These are phyloP conservation scores for Trachymyrmex septentrionalis DNA, from an alignment of 1,140 invertebrate genomes.

Conservation along the genomic window DNA sequence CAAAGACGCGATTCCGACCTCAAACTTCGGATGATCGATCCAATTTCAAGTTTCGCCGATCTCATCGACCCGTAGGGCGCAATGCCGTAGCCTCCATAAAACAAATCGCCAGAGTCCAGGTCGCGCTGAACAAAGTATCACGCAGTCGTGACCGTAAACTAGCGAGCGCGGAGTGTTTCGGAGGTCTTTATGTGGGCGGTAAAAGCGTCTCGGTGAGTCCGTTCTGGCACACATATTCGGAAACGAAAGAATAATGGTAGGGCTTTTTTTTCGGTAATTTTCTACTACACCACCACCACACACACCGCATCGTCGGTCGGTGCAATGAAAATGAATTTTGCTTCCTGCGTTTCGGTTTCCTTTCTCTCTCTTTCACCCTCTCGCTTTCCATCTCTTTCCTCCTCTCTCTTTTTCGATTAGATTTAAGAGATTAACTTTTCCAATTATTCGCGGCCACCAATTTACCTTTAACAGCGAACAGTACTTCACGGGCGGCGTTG, in stretches of 20 bases:
- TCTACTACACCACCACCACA: constrained; percentile 27
- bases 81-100: constrained; percentile 48
- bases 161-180: constrained; percentile 56
- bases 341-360: neutral
- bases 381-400: neutral
- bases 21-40: constrained; percentile 53
- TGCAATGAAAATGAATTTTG: constrained; percentile 65
- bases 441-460: constrained; percentile 49
- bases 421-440: constrained; percentile 64
- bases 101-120: constrained; percentile 52
- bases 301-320: neutral
- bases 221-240: constrained; percentile 39
- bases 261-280: constrained; percentile 54
- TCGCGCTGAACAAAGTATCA: constrained; percentile 66
- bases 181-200: constrained; percentile 66
- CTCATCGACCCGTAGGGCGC: constrained; percentile 35
- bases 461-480: constrained; percentile 52
- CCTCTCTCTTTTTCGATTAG: constrained; percentile 25
- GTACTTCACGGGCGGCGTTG: constrained; percentile 23
- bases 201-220: constrained; percentile 50
- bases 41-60: constrained; percentile 66
- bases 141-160: constrained; percentile 69
- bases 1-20: neutral
- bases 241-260: constrained; percentile 55
- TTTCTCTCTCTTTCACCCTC: neutral